Evolutionary conservation across 2,888 invertebrate genomes (phyloP), one percentile per base, ranked within the genome.

Genomic region (Lasioglossum morio): DNA sequence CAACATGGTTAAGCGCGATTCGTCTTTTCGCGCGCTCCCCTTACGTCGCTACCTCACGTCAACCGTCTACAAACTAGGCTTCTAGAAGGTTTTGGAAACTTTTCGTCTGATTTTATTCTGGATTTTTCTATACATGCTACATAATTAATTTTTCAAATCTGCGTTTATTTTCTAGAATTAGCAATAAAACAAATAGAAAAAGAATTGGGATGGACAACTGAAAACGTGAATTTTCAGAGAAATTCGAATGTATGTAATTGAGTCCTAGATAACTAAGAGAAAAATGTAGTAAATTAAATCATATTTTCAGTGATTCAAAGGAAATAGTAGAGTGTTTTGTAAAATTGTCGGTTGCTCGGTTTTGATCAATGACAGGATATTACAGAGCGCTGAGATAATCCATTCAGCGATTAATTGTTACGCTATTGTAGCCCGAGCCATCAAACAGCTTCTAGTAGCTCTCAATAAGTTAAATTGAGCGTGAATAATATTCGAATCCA

Each of bases 401-500:
- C 82, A 91, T 91, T 89, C 86, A 89, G 79, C 86, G 90, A 92
- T 93, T 92, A 93, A 93, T 93, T 91, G 91, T 92, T 90, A 90
- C 89, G 90, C 89, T 89, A 89, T 92, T 91, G 91, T 89, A 90
- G 87, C 63, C 79, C 79, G 81, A 84, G 79, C 87, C 89, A 87
- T 89, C 88, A 87, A 91, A 87, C 88, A 82, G 88, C 85, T 87
- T 88, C 81, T 85, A 88, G 80, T 75, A 87, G 80, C 80, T 87
- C 88, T 92, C 91, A 91, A 90, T 91, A 92, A 93, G 93, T 92
- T 94, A 91, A 94, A 94, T 94, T 93, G 94, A 93, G 93, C 89
- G 93, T 93, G 91, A 93, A 89, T 93, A 94, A 94, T 94, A 92
- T 93, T 93, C 88, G 89, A 91, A 92, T 90, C 89, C 89, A 81